Evolutionary conservation across 2,113 vertebrate species (phyloP).

Genomic region (Ctenodactylus gundi): DNA sequence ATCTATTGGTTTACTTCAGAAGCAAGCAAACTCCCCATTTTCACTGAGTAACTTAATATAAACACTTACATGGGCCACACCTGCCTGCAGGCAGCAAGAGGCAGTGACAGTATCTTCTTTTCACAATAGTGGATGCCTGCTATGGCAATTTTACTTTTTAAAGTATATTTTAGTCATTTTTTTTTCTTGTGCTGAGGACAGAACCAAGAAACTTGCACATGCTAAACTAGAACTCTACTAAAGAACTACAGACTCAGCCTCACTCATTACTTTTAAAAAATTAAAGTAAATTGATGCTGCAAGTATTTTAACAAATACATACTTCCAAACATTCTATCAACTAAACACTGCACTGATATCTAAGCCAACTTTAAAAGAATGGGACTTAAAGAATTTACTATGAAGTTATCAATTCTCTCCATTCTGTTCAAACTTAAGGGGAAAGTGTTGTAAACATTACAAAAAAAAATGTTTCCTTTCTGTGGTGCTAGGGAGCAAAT

Average conservation of each 20-base stretch:
- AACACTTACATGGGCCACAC: constrained; percentile 7
- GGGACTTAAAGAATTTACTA: neutral
- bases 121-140: neutral
- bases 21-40: constrained; percentile 39
- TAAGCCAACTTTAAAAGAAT: neutral
- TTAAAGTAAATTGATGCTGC: neutral
- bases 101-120: neutral
- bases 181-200: neutral
- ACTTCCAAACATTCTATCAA: constrained; percentile 23
- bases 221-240: neutral
- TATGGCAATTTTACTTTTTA: neutral
- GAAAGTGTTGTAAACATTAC: neutral
- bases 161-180: neutral
- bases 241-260: neutral
- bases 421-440: neutral
- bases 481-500: neutral
- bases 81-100: constrained; percentile 24
- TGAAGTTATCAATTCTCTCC: constrained; percentile 24
- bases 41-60: constrained; percentile 31
- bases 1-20: constrained; percentile 25
- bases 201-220: neutral
- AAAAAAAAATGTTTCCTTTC: neutral
- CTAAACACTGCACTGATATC: neutral
- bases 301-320: constrained; percentile 25
- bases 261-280: neutral